A percentile compares a stretch with the other conserved stretches of the same genome.
These are phyloP conservation scores for Eristalis pertinax DNA, from an alignment of 2,888 invertebrate genomes.

Conservation along the genomic window DNA sequence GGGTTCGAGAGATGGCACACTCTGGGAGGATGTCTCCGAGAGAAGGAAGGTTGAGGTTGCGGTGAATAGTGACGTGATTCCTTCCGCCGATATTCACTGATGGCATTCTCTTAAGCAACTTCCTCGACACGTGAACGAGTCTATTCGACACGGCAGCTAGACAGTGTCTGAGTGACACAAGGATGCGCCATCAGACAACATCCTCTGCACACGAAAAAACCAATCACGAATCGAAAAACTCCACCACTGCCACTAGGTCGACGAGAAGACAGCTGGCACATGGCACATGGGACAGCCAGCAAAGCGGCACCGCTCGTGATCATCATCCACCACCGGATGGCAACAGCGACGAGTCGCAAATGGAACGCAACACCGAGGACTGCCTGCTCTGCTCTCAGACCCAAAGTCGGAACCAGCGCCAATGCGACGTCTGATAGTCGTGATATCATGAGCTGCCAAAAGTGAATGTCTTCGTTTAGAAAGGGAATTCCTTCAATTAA, in stretches of 20 bases:
- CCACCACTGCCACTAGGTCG: neutral
- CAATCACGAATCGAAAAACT: neutral
- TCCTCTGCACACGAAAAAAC: too few species aligned
- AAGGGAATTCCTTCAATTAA: neutral
- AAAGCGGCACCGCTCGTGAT: neutral
- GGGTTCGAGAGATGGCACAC: neutral
- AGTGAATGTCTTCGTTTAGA: constrained; percentile 13
- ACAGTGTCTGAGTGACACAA: neutral
- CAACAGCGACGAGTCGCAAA: neutral
- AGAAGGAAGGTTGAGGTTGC: neutral
- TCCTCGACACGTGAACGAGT: neutral
- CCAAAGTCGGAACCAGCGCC: neutral
- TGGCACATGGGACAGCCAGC: too few species aligned
- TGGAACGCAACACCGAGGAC: neutral
- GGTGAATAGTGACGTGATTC: neutral
- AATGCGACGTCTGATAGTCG: neutral
- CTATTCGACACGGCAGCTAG: neutral
- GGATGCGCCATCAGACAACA: neutral
- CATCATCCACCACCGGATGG: neutral
- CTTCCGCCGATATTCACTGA: too few species aligned
- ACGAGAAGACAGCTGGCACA: neutral
- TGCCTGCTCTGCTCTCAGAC: neutral
- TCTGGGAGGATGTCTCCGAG: neutral
- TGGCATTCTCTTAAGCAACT: too few species aligned
- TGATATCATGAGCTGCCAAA: constrained; percentile 12